A percentile compares a stretch with the other conserved stretches of the same genome.
phyloP scores from a whole-genome alignment of 2,113 vertebrate genomes.

The Etia nguti region DNA sequence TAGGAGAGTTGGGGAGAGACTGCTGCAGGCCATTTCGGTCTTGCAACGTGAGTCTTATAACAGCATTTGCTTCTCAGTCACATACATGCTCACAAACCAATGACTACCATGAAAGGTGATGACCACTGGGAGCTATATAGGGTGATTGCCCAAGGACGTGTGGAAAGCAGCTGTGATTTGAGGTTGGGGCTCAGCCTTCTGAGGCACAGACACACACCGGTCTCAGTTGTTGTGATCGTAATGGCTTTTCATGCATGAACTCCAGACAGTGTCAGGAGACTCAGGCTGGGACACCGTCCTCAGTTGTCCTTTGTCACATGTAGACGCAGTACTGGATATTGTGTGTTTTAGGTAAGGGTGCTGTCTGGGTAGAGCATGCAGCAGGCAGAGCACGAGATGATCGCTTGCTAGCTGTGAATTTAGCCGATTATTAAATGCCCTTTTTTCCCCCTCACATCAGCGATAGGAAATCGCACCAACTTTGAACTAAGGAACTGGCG shows the following conservation, averaged over 20 bases:
- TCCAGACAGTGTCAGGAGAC: not conserved
- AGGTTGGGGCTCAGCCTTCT: not conserved
- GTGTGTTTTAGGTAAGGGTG: not conserved
- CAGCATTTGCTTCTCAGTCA: not conserved
- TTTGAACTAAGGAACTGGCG: not conserved
- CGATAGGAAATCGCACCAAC: not conserved
- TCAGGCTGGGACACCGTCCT: not conserved
- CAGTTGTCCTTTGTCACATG: not conserved
- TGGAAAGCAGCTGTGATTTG: not conserved
- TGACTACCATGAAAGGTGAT: not conserved
- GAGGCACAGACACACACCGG: not conserved
- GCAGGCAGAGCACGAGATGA: not conserved
- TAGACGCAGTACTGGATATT: not conserved
- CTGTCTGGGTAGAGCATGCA: not conserved
- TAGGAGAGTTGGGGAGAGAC: not conserved
- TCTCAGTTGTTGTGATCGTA: not conserved
- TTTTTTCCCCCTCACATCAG: not conserved
- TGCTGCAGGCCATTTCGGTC: not conserved
- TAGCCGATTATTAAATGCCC: fast-evolving
- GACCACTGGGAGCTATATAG: not conserved
- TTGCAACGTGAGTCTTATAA: not conserved
- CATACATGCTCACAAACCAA: not conserved
- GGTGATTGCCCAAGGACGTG: not conserved
- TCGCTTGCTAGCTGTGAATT: not conserved
- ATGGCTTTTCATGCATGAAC: not conserved